A percentile compares a stretch with the other conserved stretches of the same genome.
Evolutionary conservation across 2,113 vertebrate genomes (phyloP).

Genomic region (Labeo catla): DNA sequence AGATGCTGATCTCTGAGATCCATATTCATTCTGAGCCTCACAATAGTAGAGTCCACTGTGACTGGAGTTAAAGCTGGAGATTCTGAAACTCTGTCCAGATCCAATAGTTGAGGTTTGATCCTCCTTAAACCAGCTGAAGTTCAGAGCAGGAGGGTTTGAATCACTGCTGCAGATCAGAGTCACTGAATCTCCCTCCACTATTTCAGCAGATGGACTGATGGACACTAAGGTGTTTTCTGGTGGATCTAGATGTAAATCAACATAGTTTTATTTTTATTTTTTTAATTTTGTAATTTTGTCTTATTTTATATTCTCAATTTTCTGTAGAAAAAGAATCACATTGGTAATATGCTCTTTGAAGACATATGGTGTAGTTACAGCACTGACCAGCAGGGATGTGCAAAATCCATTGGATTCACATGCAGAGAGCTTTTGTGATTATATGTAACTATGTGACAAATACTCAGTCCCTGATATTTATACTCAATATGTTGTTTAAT

Average conservation of each 20-base stretch:
- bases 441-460: no score
- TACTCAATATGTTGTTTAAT: no score
- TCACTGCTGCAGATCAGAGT: slow-evolving; percentile 50
- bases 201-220: not conserved
- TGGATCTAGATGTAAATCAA: not conserved
- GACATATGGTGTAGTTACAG: no score
- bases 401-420: not conserved
- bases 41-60: slow-evolving; percentile 45
- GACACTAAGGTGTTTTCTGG: not conserved
- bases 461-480: no score
- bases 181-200: slow-evolving; percentile 32
- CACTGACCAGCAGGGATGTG: not conserved
- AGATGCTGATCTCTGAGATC: slow-evolving; percentile 2
- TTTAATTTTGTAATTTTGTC: no score
- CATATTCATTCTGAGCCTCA: slow-evolving; percentile 40
- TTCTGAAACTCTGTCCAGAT: slow-evolving; percentile 31
- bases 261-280: no score
- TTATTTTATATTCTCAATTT: no score
- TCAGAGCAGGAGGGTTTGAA: not conserved
- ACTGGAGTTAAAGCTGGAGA: not conserved
- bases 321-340: no score
- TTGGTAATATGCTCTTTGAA: no score
- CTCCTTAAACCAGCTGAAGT: slow-evolving; percentile 16
- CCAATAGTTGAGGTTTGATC: slow-evolving; percentile 27
- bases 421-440: not conserved